phyloP scores from a whole-genome alignment of 2,797 vertebrate genomes.

The Hydrophis major region DNA sequence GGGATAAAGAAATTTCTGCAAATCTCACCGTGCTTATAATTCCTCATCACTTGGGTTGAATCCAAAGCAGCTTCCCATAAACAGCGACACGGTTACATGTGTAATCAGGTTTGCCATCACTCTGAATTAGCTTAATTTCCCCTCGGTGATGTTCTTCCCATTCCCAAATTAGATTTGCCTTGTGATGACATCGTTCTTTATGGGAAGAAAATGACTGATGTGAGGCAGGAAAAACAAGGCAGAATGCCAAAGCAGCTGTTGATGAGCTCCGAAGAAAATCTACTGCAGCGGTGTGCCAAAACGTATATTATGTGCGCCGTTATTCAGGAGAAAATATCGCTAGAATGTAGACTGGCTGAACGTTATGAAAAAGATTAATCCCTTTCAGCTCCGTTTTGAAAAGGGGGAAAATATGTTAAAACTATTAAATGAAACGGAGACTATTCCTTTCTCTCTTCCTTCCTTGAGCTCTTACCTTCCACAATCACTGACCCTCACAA shows the following conservation, averaged over 20 bases:
- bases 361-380: background rate
- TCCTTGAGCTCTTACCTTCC: background rate
- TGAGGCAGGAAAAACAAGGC: background rate
- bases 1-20: background rate
- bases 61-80: background rate
- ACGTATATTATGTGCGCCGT: background rate
- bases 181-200: background rate
- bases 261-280: background rate
- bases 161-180: background rate
- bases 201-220: background rate
- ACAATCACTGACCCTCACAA: too few relatives aligned
- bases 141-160: background rate
- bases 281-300: background rate
- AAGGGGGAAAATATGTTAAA: background rate
- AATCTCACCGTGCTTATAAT: background rate
- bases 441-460: too few relatives aligned
- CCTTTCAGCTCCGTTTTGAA: background rate
- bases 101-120: background rate
- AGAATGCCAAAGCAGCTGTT: background rate
- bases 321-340: background rate
- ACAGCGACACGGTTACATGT: background rate
- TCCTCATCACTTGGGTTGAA: background rate
- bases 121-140: constrained; percentile 3
- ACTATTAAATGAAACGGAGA: background rate
- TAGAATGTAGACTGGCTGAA: background rate